Conservation (phyloP, 2,888 invertebrate genomes). For the Tachina fera region DNA sequence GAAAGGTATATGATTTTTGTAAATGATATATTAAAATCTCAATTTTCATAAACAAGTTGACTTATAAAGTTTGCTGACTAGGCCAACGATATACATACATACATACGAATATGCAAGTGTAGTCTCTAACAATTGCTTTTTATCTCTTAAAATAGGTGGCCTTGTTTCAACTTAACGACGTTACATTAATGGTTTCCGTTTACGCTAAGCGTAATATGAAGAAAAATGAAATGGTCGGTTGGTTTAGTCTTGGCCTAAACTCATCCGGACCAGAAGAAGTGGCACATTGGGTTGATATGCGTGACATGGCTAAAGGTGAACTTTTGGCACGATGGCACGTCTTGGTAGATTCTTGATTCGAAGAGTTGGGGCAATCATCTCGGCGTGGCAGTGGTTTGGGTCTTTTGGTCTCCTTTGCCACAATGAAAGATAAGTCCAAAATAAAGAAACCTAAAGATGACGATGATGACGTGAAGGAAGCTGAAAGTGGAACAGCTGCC, state of each 20-base stretch:
- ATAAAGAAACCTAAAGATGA: constrained; percentile 76
- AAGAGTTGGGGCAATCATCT: constrained; percentile 82
- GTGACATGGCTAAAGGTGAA: constrained; percentile 92
- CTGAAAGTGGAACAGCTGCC: constrained; percentile 57
- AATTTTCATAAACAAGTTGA: too few relatives aligned
- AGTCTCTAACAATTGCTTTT: too few relatives aligned
- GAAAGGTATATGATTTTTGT: too few relatives aligned
- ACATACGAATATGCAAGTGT: too few relatives aligned
- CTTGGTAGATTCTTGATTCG: constrained; percentile 89
- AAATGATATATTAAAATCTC: too few relatives aligned
- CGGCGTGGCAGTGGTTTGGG: constrained; percentile 79
- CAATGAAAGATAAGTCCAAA: constrained; percentile 81
- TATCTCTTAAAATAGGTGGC: constrained; percentile 88
- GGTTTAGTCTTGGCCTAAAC: constrained; percentile 96
- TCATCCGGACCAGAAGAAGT: constrained; percentile 96
- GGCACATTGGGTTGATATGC: constrained; percentile 96
- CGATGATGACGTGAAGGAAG: constrained; percentile 71
- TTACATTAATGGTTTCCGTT: constrained; percentile 96
- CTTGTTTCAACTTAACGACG: constrained; percentile 96
- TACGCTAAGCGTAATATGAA: constrained; percentile 96
- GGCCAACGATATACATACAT: too few relatives aligned
- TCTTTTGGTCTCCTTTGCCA: constrained; percentile 78
- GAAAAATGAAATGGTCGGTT: constrained; percentile 97
- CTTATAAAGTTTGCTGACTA: too few relatives aligned
- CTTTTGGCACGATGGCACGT: constrained; percentile 98